phyloP scores from a whole-genome alignment of 2,113 vertebrate genomes.

The Aegithalos caudatus region DNA sequence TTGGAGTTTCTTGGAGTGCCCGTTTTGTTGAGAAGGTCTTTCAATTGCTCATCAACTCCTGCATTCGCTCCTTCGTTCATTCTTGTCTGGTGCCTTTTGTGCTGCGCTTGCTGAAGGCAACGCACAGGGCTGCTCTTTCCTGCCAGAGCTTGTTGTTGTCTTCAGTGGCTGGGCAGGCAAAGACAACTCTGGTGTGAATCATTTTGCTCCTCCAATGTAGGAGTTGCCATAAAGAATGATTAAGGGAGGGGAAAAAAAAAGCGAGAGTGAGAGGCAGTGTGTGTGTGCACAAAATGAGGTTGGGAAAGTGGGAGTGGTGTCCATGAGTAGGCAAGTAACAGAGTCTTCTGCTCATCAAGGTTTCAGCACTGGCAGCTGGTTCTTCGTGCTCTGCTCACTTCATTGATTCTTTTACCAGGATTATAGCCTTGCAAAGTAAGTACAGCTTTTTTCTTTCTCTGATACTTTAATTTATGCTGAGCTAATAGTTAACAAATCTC shows the following conservation, averaged over 20 bases:
- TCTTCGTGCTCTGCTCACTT: background rate
- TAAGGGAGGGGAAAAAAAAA: background rate
- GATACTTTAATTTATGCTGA: background rate
- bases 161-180: conserved; percentile 50
- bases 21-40: background rate
- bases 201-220: conserved; percentile 7
- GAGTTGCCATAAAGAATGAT: conserved; percentile 52
- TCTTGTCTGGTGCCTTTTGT: background rate
- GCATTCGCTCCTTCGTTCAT: background rate
- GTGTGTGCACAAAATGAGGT: background rate
- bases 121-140: conserved; percentile 1
- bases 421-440: conserved; percentile 67
- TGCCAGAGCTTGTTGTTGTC: conserved; percentile 64
- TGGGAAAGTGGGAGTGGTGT: conserved; percentile 58
- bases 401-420: background rate
- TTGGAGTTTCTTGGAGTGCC: background rate
- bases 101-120: background rate
- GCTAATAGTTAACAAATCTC: background rate
- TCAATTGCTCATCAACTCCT: background rate
- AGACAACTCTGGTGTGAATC: conserved; percentile 61
- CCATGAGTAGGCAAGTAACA: conserved; percentile 23
- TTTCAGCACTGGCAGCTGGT: background rate
- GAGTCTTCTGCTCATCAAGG: background rate
- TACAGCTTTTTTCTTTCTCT: background rate
- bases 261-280: conserved; percentile 12